A percentile compares a stretch with the other conserved stretches of the same genome.
Conservation (phyloP, 2,888 invertebrate genomes). For the Leptura quadrifasciata region DNA sequence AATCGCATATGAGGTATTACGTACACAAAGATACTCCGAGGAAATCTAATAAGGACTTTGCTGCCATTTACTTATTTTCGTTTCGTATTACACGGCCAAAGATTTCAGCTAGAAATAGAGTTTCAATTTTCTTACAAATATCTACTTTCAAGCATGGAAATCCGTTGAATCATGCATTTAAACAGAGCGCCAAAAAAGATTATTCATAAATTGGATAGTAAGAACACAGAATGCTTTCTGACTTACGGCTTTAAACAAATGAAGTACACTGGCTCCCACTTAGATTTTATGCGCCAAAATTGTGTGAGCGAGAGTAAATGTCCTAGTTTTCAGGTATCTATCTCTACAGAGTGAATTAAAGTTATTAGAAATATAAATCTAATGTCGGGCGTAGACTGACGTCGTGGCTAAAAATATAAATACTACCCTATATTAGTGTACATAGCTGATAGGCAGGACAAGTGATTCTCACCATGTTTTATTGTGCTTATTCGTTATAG, state of each 20-base stretch:
- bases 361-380: no score
- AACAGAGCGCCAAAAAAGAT: neutral
- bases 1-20: conserved; percentile 24
- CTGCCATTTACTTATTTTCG: conserved; percentile 9
- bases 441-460: no score
- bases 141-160: neutral
- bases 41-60: conserved; percentile 13
- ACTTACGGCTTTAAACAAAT: neutral
- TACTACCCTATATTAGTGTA: no score
- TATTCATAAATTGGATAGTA: neutral
- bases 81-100: neutral
- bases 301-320: no score
- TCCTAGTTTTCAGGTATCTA: no score
- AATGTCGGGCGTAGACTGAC: no score
- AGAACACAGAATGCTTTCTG: neutral
- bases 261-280: no score
- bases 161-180: neutral
- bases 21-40: neutral
- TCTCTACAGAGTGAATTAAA: no score
- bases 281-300: no score
- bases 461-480: no score
- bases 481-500: no score
- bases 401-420: no score
- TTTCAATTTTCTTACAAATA: conserved; percentile 4
- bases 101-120: neutral